These are phyloP conservation scores for Cinara cedri DNA, from an alignment of 2,888 invertebrate genomes.

Conservation along the genomic window DNA sequence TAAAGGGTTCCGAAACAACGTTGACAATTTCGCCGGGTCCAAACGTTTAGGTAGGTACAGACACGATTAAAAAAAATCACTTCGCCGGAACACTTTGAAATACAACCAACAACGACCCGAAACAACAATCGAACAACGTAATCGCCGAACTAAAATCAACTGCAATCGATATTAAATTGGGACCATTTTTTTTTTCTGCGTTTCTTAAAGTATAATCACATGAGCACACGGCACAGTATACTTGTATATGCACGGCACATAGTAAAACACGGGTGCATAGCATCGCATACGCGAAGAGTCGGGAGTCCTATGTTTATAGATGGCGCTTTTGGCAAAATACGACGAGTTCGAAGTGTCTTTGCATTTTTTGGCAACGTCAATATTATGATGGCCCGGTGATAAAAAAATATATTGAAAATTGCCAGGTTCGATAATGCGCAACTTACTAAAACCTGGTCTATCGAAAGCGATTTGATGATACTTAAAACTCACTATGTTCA, in stretches of 20 bases:
- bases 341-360: conserved; percentile 33
- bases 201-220: background rate
- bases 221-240: background rate
- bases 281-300: background rate
- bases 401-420: background rate
- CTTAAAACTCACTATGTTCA: too few relatives aligned
- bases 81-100: too few relatives aligned
- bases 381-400: too few relatives aligned
- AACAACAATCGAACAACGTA: background rate
- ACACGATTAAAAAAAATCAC: too few relatives aligned
- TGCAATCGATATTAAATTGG: background rate
- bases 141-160: conserved; percentile 6
- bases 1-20: background rate
- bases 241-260: background rate
- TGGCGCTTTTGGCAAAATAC: conserved; percentile 41
- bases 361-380: conserved; percentile 31
- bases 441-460: too few relatives aligned
- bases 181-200: conserved; percentile 5
- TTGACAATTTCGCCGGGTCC: background rate
- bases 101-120: background rate
- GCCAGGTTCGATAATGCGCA: too few relatives aligned
- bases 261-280: background rate
- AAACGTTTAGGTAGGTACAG: background rate
- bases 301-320: conserved; percentile 16
- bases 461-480: too few relatives aligned